Percentiles rank a stretch among this genome's conserved stretches.
Evolutionary conservation across 2,797 vertebrate species (phyloP).

Genomic region (Staurois parvus): DNA sequence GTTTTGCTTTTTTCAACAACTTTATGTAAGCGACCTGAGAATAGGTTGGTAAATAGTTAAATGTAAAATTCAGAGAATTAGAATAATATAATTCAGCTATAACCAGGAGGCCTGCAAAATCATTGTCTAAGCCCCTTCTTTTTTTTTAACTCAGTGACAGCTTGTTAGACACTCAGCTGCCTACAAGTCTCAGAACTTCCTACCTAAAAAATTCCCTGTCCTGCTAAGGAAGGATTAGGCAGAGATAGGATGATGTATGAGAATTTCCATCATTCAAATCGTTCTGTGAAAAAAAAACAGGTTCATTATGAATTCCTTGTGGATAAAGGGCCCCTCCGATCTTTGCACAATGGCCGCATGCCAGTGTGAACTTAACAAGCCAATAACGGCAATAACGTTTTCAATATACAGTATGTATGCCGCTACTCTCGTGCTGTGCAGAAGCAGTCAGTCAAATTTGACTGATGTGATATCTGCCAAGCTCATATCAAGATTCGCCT

Average conservation of each 20-base stretch:
- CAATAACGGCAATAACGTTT: not conserved
- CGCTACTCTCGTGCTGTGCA: not conserved
- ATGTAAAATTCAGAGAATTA: too few species aligned
- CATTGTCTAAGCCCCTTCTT: not conserved
- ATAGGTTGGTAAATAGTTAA: too few species aligned
- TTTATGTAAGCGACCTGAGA: too few species aligned
- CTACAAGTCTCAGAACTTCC: constrained; percentile 24
- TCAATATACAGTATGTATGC: constrained; percentile 30
- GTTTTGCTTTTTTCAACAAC: too few species aligned
- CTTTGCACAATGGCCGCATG: not conserved
- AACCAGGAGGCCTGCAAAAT: not conserved
- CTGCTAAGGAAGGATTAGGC: not conserved
- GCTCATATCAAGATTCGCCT: not conserved
- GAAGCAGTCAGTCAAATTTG: constrained; percentile 25
- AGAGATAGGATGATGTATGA: constrained; percentile 28
- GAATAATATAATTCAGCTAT: not conserved
- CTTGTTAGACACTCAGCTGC: not conserved
- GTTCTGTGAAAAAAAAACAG: constrained; percentile 3
- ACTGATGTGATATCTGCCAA: not conserved
- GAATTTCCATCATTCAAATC: not conserved
- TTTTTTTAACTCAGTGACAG: not conserved
- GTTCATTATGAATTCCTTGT: constrained; percentile 12
- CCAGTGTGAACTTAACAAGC: not conserved
- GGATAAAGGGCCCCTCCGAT: not conserved
- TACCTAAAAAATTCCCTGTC: not conserved